Base-by-base conservation (phyloP, 2,113 vertebrate genomes). In the Xiphophorus couchianus region DNA sequence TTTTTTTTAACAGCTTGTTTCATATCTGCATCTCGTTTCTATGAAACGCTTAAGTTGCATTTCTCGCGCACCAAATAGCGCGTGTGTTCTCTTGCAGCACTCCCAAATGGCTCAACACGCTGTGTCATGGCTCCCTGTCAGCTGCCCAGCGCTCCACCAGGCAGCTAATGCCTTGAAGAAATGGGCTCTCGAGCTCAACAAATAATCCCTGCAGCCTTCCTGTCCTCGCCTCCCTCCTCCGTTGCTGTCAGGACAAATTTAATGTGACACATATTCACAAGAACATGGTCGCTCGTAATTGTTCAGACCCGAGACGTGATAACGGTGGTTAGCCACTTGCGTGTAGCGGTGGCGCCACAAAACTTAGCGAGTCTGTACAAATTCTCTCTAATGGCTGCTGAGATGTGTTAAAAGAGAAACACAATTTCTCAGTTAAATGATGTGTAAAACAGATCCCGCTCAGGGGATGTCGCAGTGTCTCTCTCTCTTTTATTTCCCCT, bases 241-340 rank as follows among this genome's bases (percentile, higher is more conserved):
- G 79, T 82, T 87, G 80, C 84, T 89, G 88, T 89, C 89, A 85
- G 72, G 65, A 75, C 62, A 84, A 87, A 93, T 93, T 77, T 92
- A 92, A 92, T 83, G 87, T 93, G 93, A 94, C 89, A 91, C 81
- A 87, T 89, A 91, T 92, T 91, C 88, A 90, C 86, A 90, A 89
- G 87, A 92, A 89, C 90, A 89, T 69, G 73, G 83, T 67, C 71
- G 54, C 77, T 84, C 81, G 89, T 91, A 90, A 93, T 93, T 90
- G 91, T 93, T 89, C 73, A 28, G 82, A 89, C 91, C 82, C 73
- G 48, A 83, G 82, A 86, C 39, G 70, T 65, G 85, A 89, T 89
- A 89, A 85, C 78, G 29, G 82, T 81, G 80, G 86, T 83, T 81
- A 81, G 86, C 76, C 74, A 73, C 80, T 84, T 81, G 83, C 79